A percentile compares a stretch with the other conserved stretches of the same genome.
phyloP scores from a whole-genome alignment of 2,113 vertebrate genomes.

The Zosterops pallidus region DNA sequence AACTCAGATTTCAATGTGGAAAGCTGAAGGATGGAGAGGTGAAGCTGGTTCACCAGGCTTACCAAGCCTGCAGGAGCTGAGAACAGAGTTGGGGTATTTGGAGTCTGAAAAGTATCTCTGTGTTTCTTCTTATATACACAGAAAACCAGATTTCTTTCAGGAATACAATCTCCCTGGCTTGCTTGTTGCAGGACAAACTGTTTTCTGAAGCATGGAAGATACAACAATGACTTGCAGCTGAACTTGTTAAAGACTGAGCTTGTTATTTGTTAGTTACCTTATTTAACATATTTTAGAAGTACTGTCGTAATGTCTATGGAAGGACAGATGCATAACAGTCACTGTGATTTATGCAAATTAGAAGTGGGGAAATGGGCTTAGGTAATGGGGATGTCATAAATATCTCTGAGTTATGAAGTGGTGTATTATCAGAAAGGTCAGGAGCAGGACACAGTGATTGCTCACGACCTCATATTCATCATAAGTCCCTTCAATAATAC shows the following conservation, averaged over 20 bases:
- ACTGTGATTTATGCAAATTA: constrained; percentile 14
- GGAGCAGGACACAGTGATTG: background rate
- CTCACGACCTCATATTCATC: background rate
- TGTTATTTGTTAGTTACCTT: background rate
- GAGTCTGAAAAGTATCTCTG: background rate
- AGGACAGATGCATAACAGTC: background rate
- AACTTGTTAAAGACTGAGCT: background rate
- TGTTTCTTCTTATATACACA: background rate
- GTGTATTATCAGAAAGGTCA: constrained; percentile 16
- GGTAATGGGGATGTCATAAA: constrained; percentile 28
- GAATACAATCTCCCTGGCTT: background rate
- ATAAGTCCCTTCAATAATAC: background rate
- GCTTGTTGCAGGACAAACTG: background rate
- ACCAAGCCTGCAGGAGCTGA: background rate
- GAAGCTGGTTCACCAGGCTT: background rate
- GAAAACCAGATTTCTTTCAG: background rate
- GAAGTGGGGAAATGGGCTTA: constrained; percentile 9
- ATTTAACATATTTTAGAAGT: background rate
- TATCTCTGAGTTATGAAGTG: constrained; percentile 9
- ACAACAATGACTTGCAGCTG: background rate
- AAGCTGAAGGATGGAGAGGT: background rate
- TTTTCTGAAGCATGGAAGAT: background rate
- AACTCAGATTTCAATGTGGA: background rate
- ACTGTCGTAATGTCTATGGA: background rate
- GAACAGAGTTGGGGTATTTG: background rate